Percentiles rank a stretch among this genome's conserved stretches.
Evolutionary conservation across 2,113 vertebrate genomes (phyloP).

Genomic region (Epinephelus fuscoguttatus): DNA sequence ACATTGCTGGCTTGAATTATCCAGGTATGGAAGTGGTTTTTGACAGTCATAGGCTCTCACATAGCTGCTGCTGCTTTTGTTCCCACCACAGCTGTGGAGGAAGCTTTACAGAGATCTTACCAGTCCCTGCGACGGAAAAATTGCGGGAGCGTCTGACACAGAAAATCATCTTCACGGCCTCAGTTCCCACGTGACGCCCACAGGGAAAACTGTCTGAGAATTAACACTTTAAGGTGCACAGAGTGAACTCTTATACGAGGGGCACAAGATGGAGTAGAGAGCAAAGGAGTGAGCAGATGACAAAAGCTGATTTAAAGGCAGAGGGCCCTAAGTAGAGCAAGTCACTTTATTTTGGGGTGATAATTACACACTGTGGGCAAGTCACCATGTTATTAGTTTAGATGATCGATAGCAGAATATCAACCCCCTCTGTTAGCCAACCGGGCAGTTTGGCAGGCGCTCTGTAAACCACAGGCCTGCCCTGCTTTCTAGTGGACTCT

Average conservation of each 20-base stretch:
- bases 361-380: conserved; percentile 75
- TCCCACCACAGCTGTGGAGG: conserved; percentile 32
- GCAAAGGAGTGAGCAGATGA: conserved; percentile 33
- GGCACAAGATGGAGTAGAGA: conserved; percentile 13
- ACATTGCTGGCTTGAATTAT: not conserved
- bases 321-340: conserved; percentile 42
- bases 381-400: conserved; percentile 80
- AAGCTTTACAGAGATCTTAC: conserved; percentile 24
- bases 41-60: not conserved
- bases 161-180: conserved; percentile 15
- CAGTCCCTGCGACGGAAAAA: conserved; percentile 39
- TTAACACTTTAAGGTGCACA: conserved; percentile 33
- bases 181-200: conserved; percentile 30
- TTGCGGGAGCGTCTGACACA: conserved; percentile 32
- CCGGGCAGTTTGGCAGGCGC: conserved; percentile 61
- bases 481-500: conserved; percentile 41
- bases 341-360: conserved; percentile 81
- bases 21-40: not conserved
- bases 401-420: conserved; percentile 83
- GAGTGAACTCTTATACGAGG: not conserved
- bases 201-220: conserved; percentile 8
- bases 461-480: conserved; percentile 64
- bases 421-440: conserved; percentile 60
- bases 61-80: conserved; percentile 7
- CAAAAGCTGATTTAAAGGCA: conserved; percentile 47